Evolutionary conservation across 2,113 vertebrate species (phyloP).

Genomic region (Syrmaticus mikado): DNA sequence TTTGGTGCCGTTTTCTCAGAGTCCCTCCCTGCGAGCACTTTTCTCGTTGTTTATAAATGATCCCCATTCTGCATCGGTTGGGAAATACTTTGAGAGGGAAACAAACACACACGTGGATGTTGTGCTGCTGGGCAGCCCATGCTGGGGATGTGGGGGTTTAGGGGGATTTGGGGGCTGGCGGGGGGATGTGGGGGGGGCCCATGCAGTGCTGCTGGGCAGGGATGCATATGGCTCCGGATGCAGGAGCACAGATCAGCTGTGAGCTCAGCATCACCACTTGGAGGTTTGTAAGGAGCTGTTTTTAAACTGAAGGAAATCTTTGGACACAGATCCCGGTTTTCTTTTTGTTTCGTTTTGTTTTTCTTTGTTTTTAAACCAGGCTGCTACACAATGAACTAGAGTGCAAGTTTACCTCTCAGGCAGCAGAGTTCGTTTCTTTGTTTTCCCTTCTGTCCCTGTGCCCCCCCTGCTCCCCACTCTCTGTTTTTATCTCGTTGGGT

Average conservation of each 20-base stretch:
- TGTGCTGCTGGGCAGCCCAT: neutral
- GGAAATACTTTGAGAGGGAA: constrained; percentile 76
- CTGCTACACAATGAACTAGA: constrained; percentile 29
- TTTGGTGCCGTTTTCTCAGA: constrained; percentile 84
- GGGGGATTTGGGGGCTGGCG: no score
- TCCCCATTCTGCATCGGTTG: constrained; percentile 70
- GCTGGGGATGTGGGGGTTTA: no score
- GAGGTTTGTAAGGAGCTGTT: constrained; percentile 22
- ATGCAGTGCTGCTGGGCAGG: no score
- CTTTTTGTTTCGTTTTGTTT: neutral
- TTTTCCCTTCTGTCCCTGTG: constrained; percentile 25
- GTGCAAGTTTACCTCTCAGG: constrained; percentile 71
- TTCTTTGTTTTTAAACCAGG: constrained; percentile 39
- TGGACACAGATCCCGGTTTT: constrained; percentile 49
- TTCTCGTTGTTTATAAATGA: constrained; percentile 64
- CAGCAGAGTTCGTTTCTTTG: neutral
- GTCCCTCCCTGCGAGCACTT: constrained; percentile 78
- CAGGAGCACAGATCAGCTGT: no score
- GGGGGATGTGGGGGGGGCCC: no score
- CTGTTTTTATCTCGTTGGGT: constrained; percentile 22
- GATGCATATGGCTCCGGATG: no score
- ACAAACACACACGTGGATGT: constrained; percentile 3
- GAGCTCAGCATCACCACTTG: no score
- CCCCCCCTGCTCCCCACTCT: neutral
- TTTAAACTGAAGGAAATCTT: constrained; percentile 22